phyloP scores from a whole-genome alignment of 2,113 vertebrate species.

The Pyxicephalus adspersus region DNA sequence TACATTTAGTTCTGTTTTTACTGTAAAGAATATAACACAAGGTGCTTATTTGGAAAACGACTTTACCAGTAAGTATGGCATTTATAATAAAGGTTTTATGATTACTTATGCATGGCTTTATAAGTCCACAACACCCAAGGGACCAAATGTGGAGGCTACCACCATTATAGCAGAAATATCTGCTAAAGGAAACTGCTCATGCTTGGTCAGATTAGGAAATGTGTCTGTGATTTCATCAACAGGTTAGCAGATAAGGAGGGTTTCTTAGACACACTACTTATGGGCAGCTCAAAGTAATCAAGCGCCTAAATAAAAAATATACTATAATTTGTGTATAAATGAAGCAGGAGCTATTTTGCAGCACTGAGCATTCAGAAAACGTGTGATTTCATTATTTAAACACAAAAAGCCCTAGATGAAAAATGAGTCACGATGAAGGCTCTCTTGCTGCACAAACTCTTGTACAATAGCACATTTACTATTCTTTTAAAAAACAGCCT shows the following conservation, averaged over 20 bases:
- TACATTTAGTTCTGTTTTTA: no score
- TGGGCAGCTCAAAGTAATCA: not conserved
- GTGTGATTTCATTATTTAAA: not conserved
- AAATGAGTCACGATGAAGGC: not conserved
- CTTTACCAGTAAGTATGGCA: no score
- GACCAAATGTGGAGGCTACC: no score
- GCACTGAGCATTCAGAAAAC: not conserved
- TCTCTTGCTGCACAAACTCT: not conserved
- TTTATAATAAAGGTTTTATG: no score
- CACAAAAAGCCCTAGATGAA: not conserved
- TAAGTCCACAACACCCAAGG: no score
- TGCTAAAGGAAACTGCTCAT: no score
- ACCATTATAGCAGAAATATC: no score
- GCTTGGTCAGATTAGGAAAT: no score
- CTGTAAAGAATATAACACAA: no score
- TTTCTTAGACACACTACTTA: constrained; percentile 8
- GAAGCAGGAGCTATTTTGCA: not conserved
- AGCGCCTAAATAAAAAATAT: constrained; percentile 1
- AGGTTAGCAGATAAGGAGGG: not conserved
- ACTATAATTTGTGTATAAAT: not conserved
- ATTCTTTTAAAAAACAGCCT: constrained; percentile 6
- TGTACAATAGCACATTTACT: constrained; percentile 3
- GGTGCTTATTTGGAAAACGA: no score
- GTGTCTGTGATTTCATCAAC: no score
- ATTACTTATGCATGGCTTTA: no score